Percentiles rank a stretch among this genome's conserved stretches.
Evolutionary conservation across 2,113 vertebrate genomes (phyloP).

Genomic region (Thunnus maccoyii): DNA sequence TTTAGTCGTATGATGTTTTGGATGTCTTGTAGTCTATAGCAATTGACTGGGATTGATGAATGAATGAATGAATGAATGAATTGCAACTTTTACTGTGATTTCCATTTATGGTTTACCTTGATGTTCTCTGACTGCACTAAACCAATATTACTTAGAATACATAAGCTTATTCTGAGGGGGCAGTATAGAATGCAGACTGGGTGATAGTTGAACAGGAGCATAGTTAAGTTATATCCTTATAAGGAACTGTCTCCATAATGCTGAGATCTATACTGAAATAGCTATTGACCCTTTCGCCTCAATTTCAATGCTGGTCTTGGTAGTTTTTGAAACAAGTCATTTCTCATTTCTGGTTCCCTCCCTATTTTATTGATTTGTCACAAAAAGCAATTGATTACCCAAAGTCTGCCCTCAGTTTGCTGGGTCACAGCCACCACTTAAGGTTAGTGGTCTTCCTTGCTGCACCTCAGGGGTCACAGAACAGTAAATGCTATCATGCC

Average conservation of each 20-base stretch:
- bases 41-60: too few relatives aligned
- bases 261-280: conserved; percentile 20
- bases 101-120: too few relatives aligned
- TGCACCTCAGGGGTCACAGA: conserved; percentile 25
- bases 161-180: neutral
- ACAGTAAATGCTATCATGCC: conserved; percentile 26
- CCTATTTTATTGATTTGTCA: conserved; percentile 68
- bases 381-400: conserved; percentile 57
- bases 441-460: conserved; percentile 36
- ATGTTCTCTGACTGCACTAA: too few relatives aligned
- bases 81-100: too few relatives aligned
- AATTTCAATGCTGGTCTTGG: conserved; percentile 42
- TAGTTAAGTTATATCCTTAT: neutral
- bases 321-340: conserved; percentile 49
- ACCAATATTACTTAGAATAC: neutral
- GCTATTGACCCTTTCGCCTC: conserved; percentile 65
- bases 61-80: too few relatives aligned
- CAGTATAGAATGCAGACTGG: neutral
- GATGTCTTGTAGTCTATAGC: too few relatives aligned
- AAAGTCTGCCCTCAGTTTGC: conserved; percentile 52
- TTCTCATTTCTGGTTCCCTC: conserved; percentile 55
- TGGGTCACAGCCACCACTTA: conserved; percentile 36
- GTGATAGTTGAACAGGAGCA: neutral
- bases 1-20: too few relatives aligned
- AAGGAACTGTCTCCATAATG: conserved; percentile 10